A percentile compares a stretch with the other conserved stretches of the same genome.
Evolutionary conservation across 1,140 invertebrate genomes (phyloP).

Genomic region (Chelonus insularis): DNA sequence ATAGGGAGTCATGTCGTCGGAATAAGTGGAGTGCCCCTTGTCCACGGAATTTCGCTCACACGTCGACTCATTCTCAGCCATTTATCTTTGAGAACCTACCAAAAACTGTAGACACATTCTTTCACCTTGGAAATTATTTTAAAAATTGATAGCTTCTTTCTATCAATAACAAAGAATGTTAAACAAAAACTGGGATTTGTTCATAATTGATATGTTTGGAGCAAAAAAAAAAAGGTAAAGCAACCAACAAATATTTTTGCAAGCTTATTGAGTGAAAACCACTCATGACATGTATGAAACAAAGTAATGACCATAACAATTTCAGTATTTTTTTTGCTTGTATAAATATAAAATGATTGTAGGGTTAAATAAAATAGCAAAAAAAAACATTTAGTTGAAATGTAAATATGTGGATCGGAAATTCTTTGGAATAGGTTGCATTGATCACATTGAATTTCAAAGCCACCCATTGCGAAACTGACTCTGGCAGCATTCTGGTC

Average conservation of each 20-base stretch:
- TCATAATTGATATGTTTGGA: too few species aligned
- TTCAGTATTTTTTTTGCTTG: too few species aligned
- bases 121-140: background rate
- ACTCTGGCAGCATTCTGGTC: constrained; percentile 22
- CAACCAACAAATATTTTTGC: too few species aligned
- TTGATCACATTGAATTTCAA: background rate
- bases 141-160: too few species aligned
- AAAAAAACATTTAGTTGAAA: background rate
- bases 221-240: too few species aligned
- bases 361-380: background rate
- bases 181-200: too few species aligned
- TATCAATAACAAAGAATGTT: too few species aligned
- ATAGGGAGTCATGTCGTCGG: constrained; percentile 19
- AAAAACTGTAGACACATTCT: background rate
- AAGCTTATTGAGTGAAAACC: too few species aligned
- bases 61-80: constrained; percentile 5
- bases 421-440: background rate
- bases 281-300: too few species aligned
- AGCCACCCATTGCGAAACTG: constrained; percentile 18
- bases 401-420: background rate
- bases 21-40: constrained; percentile 3
- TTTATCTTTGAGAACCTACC: background rate
- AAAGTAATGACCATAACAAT: too few species aligned
- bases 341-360: too few species aligned
- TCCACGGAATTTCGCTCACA: constrained; percentile 26